phyloP scores from a whole-genome alignment of 2,888 invertebrate species.

The Aradus depressus region DNA sequence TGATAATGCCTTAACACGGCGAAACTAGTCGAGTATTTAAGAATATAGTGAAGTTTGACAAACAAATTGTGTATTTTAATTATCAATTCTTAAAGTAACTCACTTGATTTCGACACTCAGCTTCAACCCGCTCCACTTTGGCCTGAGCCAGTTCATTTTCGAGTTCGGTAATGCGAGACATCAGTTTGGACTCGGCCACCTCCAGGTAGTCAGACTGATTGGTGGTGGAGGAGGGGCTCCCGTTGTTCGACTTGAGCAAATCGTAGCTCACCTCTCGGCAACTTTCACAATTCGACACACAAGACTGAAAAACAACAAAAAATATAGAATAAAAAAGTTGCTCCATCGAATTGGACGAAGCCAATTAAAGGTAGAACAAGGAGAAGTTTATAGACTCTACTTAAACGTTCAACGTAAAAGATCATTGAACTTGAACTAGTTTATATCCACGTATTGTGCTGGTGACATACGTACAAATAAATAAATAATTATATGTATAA shows the following conservation, averaged over 20 bases:
- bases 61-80: too few species aligned
- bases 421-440: slow-evolving; percentile 29
- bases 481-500: too few species aligned
- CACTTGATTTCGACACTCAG: slow-evolving; percentile 89
- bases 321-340: background rate
- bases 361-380: background rate
- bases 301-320: slow-evolving; percentile 38
- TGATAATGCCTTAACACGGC: too few species aligned
- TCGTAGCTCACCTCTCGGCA: slow-evolving; percentile 37
- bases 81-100: slow-evolving; percentile 12
- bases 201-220: slow-evolving; percentile 11
- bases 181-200: slow-evolving; percentile 34
- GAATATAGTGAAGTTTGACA: too few species aligned
- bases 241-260: background rate
- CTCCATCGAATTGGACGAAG: background rate
- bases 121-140: slow-evolving; percentile 92
- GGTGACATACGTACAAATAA: too few species aligned
- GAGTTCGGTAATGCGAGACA: slow-evolving; percentile 69
- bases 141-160: slow-evolving; percentile 94
- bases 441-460: slow-evolving; percentile 34
- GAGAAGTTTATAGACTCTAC: too few species aligned
- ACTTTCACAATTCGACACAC: slow-evolving; percentile 45
- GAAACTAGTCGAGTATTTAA: too few species aligned
- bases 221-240: slow-evolving; percentile 8
- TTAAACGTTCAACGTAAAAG: too few species aligned